These are phyloP conservation scores for Drosophila maculinotata DNA, from an alignment of 2,888 invertebrate species.

Conservation along the genomic window DNA sequence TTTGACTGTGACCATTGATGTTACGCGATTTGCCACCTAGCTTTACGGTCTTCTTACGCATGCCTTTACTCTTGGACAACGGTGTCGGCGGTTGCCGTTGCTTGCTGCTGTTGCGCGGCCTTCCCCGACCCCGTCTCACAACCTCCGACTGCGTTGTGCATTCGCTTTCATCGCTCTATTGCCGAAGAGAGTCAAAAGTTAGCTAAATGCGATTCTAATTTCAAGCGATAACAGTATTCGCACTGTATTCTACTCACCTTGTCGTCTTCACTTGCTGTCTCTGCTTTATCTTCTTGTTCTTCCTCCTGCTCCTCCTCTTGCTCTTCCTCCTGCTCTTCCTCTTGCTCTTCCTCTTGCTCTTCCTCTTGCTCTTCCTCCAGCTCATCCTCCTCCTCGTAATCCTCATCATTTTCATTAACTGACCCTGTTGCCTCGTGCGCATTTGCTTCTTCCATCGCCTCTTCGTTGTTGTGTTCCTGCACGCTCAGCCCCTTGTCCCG, in stretches of 20 bases:
- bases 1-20: conserved; percentile 19
- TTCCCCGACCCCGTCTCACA: conserved; percentile 12
- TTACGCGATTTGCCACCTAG: conserved; percentile 7
- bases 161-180: conserved; percentile 43
- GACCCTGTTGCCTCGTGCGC: background rate
- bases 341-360: conserved; percentile 20
- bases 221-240: fast-evolving
- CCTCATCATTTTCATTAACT: conserved; percentile 31
- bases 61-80: conserved; percentile 21
- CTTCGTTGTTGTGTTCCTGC: conserved; percentile 52
- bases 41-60: conserved; percentile 22
- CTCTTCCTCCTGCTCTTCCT: conserved; percentile 33
- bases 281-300: conserved; percentile 48
- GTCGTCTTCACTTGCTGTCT: conserved; percentile 25
- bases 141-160: conserved; percentile 22
- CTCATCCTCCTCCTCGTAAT: conserved; percentile 37
- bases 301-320: conserved; percentile 28
- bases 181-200: background rate
- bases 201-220: background rate
- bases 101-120: conserved; percentile 33
- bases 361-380: conserved; percentile 41
- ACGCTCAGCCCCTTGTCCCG: conserved; percentile 80
- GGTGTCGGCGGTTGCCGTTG: conserved; percentile 32
- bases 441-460: conserved; percentile 2
- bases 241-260: conserved; percentile 9